Base-by-base conservation (phyloP, 2,797 vertebrate species). In the Gymnothorax javanicus region DNA sequence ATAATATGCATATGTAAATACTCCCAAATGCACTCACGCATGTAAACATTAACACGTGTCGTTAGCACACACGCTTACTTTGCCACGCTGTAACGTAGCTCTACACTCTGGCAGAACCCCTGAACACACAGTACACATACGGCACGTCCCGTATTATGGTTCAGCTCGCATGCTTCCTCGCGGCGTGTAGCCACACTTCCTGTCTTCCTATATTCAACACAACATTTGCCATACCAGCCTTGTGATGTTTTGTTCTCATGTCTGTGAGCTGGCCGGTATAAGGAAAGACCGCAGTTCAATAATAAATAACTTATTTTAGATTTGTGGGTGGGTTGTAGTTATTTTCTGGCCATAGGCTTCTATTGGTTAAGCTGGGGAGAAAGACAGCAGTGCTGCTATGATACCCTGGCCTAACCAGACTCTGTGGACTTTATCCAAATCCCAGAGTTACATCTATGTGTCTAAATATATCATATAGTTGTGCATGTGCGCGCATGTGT, bases 11-110 rank as follows among this genome's bases (percentile, higher is more conserved):
- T 13, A 69, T 73, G 71, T 79, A 87, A 79, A 85, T 64, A 83
- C 25, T 84, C 67, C 82, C 69, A 64, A 89, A 89, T 90, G 90
- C 91, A 89, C 52, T 82, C 90, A 88, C 59, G 75, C 86, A 84
- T 84, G 62, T 85, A 77, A 83, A 88, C 82, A 71, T 67, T 85
- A 77, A 85, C 71, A 83, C n/a, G 75, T 64, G 82, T 3, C 59
- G 17, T 17, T 60, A 9, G 17, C 59, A 2, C 59, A 60, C 17
- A 7, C 59, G 9, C 9, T 60, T 23, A 64, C 62, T 17, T 5
- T 64, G 67, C 13, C 27, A 25, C n/a, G 27, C 67, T 25, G 67
- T 71, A 6, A 6, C 12, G 0, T 25, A 71, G 23, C 6, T 13
- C n/a, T 17, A 69, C 20, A 7, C 9, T 3, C 9, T 15, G 23